These are phyloP conservation scores for Bellardia pandia DNA, from an alignment of 2,888 invertebrate genomes.

Conservation along the genomic window DNA sequence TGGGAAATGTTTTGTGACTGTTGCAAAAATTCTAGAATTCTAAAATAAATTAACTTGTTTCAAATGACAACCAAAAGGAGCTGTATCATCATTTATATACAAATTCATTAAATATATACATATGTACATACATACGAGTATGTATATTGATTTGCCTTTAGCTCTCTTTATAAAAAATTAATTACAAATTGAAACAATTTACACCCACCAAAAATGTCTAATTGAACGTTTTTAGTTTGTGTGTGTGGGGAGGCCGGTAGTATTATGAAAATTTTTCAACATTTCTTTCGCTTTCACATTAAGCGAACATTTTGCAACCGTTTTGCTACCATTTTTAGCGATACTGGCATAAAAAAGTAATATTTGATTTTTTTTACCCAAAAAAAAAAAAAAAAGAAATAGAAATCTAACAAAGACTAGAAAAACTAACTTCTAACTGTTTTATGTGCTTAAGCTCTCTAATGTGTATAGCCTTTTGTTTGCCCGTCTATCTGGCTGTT, in stretches of 20 bases:
- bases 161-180: neutral
- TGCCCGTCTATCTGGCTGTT: neutral
- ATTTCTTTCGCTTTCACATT: constrained; percentile 55
- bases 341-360: neutral
- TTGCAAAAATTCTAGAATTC: neutral
- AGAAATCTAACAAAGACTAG: neutral
- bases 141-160: neutral
- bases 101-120: neutral
- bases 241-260: constrained; percentile 21
- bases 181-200: constrained; percentile 43
- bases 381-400: neutral
- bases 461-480: neutral
- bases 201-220: constrained; percentile 50
- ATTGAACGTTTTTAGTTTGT: constrained; percentile 11
- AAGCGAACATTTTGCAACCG: constrained; percentile 42
- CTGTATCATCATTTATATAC: neutral
- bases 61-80: constrained; percentile 9
- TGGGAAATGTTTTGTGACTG: neutral
- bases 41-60: constrained; percentile 24
- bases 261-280: constrained; percentile 5
- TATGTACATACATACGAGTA: no score
- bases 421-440: constrained; percentile 30
- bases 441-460: neutral
- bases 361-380: neutral
- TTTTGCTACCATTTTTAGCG: constrained; percentile 45